Evolutionary conservation across 1,140 invertebrate genomes (phyloP).

Genomic region (Archegozetes longisetosus): DNA sequence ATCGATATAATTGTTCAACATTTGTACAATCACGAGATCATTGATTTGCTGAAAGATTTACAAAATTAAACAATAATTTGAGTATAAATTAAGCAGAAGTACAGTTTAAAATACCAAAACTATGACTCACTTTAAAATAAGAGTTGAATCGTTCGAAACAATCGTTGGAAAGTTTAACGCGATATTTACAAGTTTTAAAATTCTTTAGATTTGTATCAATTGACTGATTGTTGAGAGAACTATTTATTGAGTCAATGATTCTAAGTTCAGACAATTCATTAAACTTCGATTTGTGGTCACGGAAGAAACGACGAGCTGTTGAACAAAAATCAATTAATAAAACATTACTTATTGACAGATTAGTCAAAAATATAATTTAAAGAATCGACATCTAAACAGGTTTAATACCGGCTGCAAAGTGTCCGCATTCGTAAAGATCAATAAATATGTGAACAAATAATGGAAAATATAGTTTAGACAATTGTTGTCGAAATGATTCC

Average conservation of each 20-base stretch:
- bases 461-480: not conserved
- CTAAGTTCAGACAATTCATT: not conserved
- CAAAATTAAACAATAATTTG: not conserved
- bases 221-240: not conserved
- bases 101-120: not conserved
- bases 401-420: not conserved
- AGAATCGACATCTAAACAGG: not conserved
- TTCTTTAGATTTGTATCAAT: not conserved
- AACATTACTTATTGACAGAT: not conserved
- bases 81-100: not conserved
- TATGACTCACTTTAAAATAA: not conserved
- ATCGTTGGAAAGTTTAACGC: not conserved
- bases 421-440: conserved; percentile 2
- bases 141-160: not conserved
- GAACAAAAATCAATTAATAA: not conserved
- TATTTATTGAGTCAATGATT: not conserved
- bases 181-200: conserved; percentile 1
- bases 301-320: not conserved
- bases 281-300: not conserved
- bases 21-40: conserved; percentile 5
- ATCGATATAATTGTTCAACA: not conserved
- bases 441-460: conserved; percentile 5
- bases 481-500: not conserved
- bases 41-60: not conserved
- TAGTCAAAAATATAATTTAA: not conserved